Conservation (phyloP, 2,797 vertebrate species). For the Lithobates pipiens region DNA sequence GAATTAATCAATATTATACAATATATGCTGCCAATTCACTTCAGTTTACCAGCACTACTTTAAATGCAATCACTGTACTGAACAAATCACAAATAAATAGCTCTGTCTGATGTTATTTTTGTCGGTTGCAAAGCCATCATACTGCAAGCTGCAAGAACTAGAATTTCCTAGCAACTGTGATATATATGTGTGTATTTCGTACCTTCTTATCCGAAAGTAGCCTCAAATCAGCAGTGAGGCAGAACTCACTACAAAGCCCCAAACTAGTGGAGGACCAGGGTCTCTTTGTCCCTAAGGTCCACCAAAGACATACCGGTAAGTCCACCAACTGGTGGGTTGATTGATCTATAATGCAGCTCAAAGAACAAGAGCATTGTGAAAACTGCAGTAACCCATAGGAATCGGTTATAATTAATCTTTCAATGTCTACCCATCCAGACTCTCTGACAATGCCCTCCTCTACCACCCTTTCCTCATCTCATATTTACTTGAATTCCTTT, state of each 20-base stretch:
- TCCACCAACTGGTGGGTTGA: not conserved
- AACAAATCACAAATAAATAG: conserved; percentile 7
- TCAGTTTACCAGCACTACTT: not conserved
- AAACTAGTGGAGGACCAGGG: too few species aligned
- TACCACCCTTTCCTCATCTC: too few species aligned
- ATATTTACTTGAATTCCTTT: too few species aligned
- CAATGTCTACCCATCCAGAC: too few species aligned
- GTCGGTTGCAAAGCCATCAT: not conserved
- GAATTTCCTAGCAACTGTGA: not conserved
- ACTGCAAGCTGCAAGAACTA: not conserved
- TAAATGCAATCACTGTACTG: conserved; percentile 1
- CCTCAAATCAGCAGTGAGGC: not conserved
- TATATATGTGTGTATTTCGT: not conserved
- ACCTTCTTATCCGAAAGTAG: not conserved
- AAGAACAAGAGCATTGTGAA: too few species aligned
- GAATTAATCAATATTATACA: conserved; percentile 30
- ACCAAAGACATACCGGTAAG: not conserved
- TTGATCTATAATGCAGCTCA: not conserved
- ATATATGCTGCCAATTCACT: conserved; percentile 20
- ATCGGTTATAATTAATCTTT: too few species aligned
- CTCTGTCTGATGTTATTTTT: not conserved
- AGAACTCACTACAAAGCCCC: not conserved
- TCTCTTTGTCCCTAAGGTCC: not conserved
- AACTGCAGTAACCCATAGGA: too few species aligned
- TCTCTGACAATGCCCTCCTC: too few species aligned